A percentile compares a stretch with the other conserved stretches of the same genome.
These are phyloP conservation scores for Micropoecilia bifurca DNA, from an alignment of 2,797 vertebrate species.

Conservation along the genomic window DNA sequence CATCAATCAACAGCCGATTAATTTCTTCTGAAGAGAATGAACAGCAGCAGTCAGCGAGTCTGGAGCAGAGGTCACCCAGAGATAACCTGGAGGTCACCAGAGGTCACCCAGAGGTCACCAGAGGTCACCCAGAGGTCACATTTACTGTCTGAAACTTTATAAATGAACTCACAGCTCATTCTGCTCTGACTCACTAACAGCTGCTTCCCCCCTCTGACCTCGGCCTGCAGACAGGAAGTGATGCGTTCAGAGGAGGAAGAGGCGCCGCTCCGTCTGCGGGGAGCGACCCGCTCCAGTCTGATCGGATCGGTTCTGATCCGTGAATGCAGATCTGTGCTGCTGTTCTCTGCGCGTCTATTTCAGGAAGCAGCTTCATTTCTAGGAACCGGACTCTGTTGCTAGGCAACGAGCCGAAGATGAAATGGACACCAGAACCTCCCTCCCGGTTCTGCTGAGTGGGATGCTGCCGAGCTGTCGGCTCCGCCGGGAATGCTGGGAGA, in stretches of 20 bases:
- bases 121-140: no score
- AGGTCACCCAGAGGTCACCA: no score
- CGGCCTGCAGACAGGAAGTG: neutral
- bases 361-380: conserved; percentile 26
- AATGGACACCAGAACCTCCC: conserved; percentile 2
- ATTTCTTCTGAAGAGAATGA: no score
- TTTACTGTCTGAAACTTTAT: no score
- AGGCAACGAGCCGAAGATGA: conserved; percentile 1
- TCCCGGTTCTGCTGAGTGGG: neutral
- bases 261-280: neutral
- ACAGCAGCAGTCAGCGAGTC: no score
- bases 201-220: neutral
- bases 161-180: neutral
- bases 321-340: neutral
- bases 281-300: conserved; percentile 20
- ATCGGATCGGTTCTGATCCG: conserved; percentile 4
- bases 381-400: conserved; percentile 38
- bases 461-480: neutral
- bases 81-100: no score
- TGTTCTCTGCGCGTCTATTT: conserved; percentile 18
- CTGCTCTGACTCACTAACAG: neutral
- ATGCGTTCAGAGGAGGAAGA: neutral
- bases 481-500: conserved; percentile 48
- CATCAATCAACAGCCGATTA: no score
- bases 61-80: no score